Evolutionary conservation across 2,888 invertebrate species (phyloP), one percentile per base, ranked within the genome.

Genomic region (Limulus polyphemus): DNA sequence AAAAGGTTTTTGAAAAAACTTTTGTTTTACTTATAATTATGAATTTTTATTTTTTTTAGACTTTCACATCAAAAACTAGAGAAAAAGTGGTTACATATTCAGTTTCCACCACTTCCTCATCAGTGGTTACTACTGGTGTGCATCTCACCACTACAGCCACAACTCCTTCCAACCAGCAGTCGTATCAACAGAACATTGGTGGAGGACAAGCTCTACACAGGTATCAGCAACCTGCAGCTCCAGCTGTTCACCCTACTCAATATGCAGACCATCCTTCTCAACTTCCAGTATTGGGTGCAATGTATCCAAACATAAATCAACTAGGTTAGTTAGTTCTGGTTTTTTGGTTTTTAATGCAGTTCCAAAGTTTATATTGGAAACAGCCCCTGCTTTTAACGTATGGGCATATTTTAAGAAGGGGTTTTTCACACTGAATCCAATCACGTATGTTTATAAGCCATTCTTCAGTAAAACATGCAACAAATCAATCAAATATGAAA

Each of bases 181-280:
- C 11, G 32, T 32, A 54, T 17, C 47, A 46, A 48, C 57, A 57
- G n/a, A 47, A 47, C 16, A 32, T 32, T 32, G 32, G 32, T 32
- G 32, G 32, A 5, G 32, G 32, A 2, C 48, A 57, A 16, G 47
- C 57, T 10, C 47, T 16, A 57, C 57, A 46, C 48, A 46, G 48
- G n/a, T 14, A 47, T 10, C 14, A 46, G 13, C 49, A 49, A 49
- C 57, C 60, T 52, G n/a, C 51, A 46, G 49, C 65, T 49, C 14
- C 55, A 3, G 14, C 56, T 56, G 59, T 51, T 54, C 63, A 47
- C 62, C 52, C 17, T 60, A 47, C 56, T 47, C 57, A 57, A 13
- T 47, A 47, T n/a, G 13, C 49, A 12, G 46, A 32, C n/a, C 47
- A 14, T 17, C 14, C 49, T 17, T 47, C 16, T 14, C 47, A 57